Evolutionary conservation across 2,797 vertebrate species (phyloP).

Genomic region (Moxostoma hubbsi): DNA sequence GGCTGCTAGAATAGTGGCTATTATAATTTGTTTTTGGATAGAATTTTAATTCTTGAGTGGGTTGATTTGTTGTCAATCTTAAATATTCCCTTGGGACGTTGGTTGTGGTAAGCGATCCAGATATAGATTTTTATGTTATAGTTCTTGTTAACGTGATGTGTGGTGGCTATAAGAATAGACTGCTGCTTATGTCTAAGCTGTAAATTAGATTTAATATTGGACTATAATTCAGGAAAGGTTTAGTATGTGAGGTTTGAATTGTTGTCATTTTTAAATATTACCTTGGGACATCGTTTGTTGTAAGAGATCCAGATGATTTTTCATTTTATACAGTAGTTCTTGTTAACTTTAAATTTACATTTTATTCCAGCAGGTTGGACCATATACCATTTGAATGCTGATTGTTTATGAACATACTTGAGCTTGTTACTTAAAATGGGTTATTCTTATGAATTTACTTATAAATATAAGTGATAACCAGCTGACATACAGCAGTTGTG

Average conservation of each 20-base stretch:
- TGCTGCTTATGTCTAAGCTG: too few species aligned
- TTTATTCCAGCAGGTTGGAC: not conserved
- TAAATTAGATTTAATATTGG: not conserved
- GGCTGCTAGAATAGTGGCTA: not conserved
- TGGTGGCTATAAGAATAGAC: too few species aligned
- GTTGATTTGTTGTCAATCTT: not conserved
- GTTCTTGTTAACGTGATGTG: too few species aligned
- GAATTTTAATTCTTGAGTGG: not conserved
- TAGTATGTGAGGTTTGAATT: not conserved
- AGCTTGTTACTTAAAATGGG: not conserved
- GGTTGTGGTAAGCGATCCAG: too few species aligned
- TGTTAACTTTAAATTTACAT: too few species aligned
- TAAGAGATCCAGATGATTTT: too few species aligned
- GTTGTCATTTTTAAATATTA: not conserved
- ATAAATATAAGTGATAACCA: conserved; percentile 1
- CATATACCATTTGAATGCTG: conserved; percentile 2
- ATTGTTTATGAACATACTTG: not conserved
- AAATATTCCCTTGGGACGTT: too few species aligned
- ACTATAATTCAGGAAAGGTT: not conserved
- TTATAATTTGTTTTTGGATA: not conserved
- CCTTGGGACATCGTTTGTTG: not conserved
- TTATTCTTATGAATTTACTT: not conserved
- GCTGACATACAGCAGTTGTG: conserved; percentile 28
- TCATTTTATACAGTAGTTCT: too few species aligned
- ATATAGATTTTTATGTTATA: too few species aligned